A percentile compares a stretch with the other conserved stretches of the same genome.
Conservation (phyloP, 2,113 vertebrate species). For the Stigmatopora nigra region DNA sequence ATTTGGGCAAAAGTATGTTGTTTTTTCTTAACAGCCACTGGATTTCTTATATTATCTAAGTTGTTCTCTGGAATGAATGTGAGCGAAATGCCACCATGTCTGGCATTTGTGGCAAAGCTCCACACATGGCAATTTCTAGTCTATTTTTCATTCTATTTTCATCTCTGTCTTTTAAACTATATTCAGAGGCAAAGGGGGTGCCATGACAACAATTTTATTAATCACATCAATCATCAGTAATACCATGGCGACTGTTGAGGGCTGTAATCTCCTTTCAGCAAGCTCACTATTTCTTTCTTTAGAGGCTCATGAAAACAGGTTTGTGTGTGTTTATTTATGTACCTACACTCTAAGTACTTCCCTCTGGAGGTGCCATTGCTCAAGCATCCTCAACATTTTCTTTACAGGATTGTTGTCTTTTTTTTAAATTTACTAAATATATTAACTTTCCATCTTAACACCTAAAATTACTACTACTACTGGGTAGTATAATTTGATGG, state of each 20-base stretch:
- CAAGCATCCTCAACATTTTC: background rate
- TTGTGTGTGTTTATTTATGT: background rate
- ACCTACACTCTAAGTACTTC: background rate
- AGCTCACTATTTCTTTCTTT: constrained; percentile 53
- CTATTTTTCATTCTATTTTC: constrained; percentile 14
- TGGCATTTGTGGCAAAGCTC: constrained; percentile 34
- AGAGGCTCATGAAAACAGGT: constrained; percentile 45
- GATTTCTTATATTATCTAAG: too few species aligned
- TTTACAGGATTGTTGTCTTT: background rate
- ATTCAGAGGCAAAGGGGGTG: constrained; percentile 45
- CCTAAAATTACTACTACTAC: too few species aligned
- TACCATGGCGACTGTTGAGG: constrained; percentile 54
- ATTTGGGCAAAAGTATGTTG: too few species aligned
- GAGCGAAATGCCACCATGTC: constrained; percentile 48
- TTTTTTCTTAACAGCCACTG: too few species aligned
- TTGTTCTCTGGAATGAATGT: too few species aligned
- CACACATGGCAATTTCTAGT: constrained; percentile 24
- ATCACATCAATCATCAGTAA: constrained; percentile 72
- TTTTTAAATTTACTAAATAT: background rate
- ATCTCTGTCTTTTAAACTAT: constrained; percentile 40
- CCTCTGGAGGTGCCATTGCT: background rate
- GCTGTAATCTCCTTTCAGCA: constrained; percentile 51
- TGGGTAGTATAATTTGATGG: too few species aligned
- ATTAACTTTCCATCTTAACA: too few species aligned
- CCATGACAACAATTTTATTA: constrained; percentile 70